phyloP scores from a whole-genome alignment of 2,113 vertebrate species.

The Illadopsis cleaveri region DNA sequence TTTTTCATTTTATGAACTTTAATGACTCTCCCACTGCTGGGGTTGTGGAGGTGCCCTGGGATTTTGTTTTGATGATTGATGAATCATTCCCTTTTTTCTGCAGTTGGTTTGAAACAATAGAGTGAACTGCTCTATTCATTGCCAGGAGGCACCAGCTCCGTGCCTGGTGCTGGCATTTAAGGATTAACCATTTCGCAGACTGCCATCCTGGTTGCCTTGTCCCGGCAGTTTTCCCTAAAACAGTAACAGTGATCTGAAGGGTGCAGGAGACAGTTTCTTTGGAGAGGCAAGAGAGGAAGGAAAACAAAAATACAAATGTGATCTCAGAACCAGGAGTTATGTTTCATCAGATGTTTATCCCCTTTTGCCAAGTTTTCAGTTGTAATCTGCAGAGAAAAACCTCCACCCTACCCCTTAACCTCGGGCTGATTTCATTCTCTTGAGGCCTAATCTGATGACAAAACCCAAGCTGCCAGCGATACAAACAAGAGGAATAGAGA shows the following conservation, averaged over 20 bases:
- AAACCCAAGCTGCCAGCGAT: background rate
- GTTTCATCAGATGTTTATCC: background rate
- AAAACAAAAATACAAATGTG: background rate
- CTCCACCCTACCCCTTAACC: background rate
- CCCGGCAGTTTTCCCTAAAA: background rate
- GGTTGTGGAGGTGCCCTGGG: background rate
- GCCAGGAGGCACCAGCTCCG: background rate
- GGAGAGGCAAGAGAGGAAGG: background rate
- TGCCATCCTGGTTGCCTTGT: background rate
- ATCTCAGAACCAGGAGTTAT: background rate
- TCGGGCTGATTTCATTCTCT: background rate
- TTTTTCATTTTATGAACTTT: background rate
- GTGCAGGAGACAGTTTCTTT: background rate
- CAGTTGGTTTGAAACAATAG: background rate
- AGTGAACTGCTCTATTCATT: background rate
- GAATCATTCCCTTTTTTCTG: background rate
- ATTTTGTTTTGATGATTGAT: background rate
- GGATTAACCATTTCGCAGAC: background rate
- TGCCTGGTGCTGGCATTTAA: background rate
- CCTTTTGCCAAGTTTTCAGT: background rate
- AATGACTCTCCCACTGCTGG: background rate
- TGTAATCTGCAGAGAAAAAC: background rate
- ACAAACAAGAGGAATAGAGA: background rate
- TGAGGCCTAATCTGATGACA: background rate
- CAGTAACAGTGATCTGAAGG: background rate